Evolutionary conservation across 2,888 invertebrate genomes (phyloP).

Genomic region (Stegophylla sp.): DNA sequence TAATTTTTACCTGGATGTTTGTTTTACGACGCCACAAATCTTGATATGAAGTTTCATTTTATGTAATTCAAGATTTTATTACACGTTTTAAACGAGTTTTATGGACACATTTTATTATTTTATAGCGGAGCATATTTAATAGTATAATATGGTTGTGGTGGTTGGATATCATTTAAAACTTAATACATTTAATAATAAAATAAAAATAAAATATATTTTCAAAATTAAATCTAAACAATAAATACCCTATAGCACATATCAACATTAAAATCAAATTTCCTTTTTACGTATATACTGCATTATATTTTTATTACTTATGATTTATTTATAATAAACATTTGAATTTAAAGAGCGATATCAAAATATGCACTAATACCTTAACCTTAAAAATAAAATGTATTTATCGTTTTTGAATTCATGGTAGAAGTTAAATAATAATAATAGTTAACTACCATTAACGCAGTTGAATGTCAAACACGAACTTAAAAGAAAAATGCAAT

Average conservation of each 20-base stretch:
- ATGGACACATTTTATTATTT: constrained; percentile 37
- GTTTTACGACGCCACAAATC: constrained; percentile 42
- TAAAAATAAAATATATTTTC: neutral
- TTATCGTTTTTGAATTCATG: too few species aligned
- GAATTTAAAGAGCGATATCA: too few species aligned
- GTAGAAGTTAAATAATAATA: too few species aligned
- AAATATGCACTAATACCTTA: too few species aligned
- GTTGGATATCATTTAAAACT: constrained; percentile 6
- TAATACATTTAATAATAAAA: constrained; percentile 9
- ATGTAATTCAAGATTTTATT: constrained; percentile 43
- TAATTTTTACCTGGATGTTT: constrained; percentile 36
- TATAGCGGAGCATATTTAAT: neutral
- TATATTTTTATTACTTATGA: too few species aligned
- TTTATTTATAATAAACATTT: too few species aligned
- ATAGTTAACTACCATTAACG: too few species aligned
- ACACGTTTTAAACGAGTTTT: constrained; percentile 41
- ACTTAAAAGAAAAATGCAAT: neutral
- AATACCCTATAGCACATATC: too few species aligned
- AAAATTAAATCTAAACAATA: neutral
- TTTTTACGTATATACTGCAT: too few species aligned
- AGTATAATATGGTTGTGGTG: neutral
- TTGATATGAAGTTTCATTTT: constrained; percentile 27
- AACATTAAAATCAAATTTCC: too few species aligned
- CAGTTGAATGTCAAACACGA: neutral
- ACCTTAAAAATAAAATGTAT: too few species aligned